Conservation (phyloP, 1,140 invertebrate genomes). For the Himalopsyche phryganea region DNA sequence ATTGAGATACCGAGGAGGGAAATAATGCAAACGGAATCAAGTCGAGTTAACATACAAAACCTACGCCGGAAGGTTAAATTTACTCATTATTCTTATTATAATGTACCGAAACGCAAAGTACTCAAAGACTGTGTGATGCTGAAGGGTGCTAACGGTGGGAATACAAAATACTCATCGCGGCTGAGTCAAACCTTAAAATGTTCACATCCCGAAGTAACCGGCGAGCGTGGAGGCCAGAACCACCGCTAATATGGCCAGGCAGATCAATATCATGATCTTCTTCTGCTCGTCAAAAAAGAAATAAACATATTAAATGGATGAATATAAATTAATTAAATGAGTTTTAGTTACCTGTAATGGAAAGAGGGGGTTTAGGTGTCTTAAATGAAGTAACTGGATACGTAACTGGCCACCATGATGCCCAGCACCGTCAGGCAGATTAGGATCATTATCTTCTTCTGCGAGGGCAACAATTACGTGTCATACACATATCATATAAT, state of each 20-base stretch:
- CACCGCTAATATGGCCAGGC: conserved; percentile 75
- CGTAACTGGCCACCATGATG: conserved; percentile 70
- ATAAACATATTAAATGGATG: conserved; percentile 51
- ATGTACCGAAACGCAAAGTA: too few relatives aligned
- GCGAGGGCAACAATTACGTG: conserved; percentile 49
- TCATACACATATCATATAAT: too few relatives aligned
- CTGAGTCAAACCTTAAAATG: conserved; percentile 22
- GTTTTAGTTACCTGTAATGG: conserved; percentile 36
- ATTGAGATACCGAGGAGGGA: too few relatives aligned
- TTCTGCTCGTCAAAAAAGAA: conserved; percentile 73
- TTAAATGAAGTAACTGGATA: conserved; percentile 52
- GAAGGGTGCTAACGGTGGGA: conserved; percentile 25
- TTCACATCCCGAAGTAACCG: conserved; percentile 57
- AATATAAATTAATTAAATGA: conserved; percentile 40
- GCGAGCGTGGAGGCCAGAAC: conserved; percentile 71
- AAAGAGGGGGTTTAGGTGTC: conserved; percentile 17
- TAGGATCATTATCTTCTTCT: conserved; percentile 99
- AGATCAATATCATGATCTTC: conserved; percentile 96
- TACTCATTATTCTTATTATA: too few relatives aligned
- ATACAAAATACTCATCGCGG: conserved; percentile 27
- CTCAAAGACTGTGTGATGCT: conserved; percentile 19
- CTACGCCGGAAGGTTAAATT: too few relatives aligned
- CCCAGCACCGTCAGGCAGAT: conserved; percentile 90
- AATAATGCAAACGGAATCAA: too few relatives aligned
- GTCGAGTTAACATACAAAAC: too few relatives aligned